Percentiles rank a stretch among this genome's conserved stretches.
Evolutionary conservation across 2,113 vertebrate genomes (phyloP).

Genomic region (Rissa tridactyla): DNA sequence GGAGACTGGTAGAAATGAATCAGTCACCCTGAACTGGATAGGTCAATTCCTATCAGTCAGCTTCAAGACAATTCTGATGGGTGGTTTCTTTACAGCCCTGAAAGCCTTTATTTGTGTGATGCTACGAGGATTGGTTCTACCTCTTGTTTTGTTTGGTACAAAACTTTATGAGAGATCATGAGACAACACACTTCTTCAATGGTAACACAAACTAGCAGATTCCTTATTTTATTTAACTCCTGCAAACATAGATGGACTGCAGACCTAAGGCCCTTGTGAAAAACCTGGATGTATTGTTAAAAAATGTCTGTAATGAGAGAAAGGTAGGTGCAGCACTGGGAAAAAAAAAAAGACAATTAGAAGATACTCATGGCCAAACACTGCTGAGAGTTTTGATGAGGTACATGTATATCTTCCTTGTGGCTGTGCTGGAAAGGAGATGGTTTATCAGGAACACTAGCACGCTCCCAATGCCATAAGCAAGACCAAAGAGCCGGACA

Average conservation of each 20-base stretch:
- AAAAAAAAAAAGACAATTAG: neutral
- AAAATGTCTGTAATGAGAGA: neutral
- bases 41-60: slow-evolving; percentile 5
- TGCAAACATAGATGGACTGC: neutral
- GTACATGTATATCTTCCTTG: neutral
- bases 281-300: neutral
- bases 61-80: slow-evolving; percentile 3
- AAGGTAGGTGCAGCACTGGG: neutral
- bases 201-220: neutral
- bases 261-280: neutral
- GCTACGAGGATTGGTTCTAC: neutral
- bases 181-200: neutral
- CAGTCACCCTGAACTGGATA: slow-evolving; percentile 28
- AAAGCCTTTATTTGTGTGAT: neutral
- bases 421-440: neutral
- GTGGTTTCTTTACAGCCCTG: neutral
- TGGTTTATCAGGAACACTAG: neutral
- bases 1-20: slow-evolving; percentile 23
- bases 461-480: neutral
- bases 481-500: neutral
- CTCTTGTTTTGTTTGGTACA: neutral
- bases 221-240: neutral
- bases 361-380: neutral
- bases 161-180: neutral
- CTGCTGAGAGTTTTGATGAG: neutral